Base-by-base conservation (phyloP, 2,888 invertebrate genomes). In the Cryptocheilus praepositus region DNA sequence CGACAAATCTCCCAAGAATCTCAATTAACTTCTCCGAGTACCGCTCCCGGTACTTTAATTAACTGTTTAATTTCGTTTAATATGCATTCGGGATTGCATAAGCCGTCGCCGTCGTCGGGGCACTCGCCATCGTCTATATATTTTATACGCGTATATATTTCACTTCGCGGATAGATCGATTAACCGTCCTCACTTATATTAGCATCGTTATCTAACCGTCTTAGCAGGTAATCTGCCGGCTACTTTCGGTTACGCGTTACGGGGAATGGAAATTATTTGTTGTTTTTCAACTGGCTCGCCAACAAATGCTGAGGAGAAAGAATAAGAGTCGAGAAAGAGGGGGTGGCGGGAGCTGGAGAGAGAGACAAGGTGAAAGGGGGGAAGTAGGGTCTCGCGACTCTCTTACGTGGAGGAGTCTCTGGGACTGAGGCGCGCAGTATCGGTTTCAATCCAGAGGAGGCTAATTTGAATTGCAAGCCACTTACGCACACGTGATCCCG, bases 1-100 rank as follows among this genome's bases (percentile, higher is more conserved):
- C 88, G 86, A 87, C 88, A 88, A 89, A 88, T 88, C 88, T 88
- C 82, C 87, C 88, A 88, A 88, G 88, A 89, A 89, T 89, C 88
- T 89, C 88, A 89, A 89, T 88, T 88, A 88, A 88, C 88, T 88
- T 76, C 83, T 75, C 80, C 75, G 76, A 74, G 80, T 46, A 65
- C 77, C 72, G 66, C 13, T 7, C 36, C 36, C 62, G 70, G 67
- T 71, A 76, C 84, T 88, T 88, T 88, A 88, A 88, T 88, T 88
- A 88, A 88, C 88, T 87, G 85, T 88, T 88, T 88, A 88, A 88
- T 88, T 87, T 87, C 83, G 74, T 87, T 88, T 84, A 87, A 88
- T 87, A 87, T 86, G 85, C 85, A 83, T 81, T 85, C 81, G 80
- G 79, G 77, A 82, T 86, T 85, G 81, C 81, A 79, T 73, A 74